phyloP scores from a whole-genome alignment of 2,888 invertebrate genomes.

The Platycheirus rosarum region DNA sequence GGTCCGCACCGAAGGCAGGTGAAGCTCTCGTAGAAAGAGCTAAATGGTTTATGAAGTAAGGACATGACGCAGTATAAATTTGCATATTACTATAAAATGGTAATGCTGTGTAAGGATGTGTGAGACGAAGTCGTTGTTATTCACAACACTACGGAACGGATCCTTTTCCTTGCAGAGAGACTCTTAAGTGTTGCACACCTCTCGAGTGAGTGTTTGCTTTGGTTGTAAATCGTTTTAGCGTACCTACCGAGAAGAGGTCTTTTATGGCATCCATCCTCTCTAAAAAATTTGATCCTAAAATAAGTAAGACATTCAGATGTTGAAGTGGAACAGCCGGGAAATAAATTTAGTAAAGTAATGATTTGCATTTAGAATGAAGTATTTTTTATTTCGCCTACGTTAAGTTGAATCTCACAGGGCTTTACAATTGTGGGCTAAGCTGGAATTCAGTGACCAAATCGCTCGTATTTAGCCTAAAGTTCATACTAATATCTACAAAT shows the following conservation, averaged over 20 bases:
- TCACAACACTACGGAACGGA: background rate
- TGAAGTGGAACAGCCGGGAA: constrained; percentile 13
- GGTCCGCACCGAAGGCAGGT: background rate
- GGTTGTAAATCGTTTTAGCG: constrained; percentile 18
- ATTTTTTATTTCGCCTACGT: background rate
- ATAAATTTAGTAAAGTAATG: constrained; percentile 17
- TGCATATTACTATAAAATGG: constrained; percentile 43
- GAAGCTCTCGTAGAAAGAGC: constrained; percentile 35
- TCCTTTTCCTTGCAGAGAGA: background rate
- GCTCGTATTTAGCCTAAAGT: no score
- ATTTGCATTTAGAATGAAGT: constrained; percentile 42
- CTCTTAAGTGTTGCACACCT: constrained; percentile 17
- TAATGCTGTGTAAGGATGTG: constrained; percentile 8
- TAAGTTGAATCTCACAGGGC: background rate
- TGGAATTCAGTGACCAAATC: no score
- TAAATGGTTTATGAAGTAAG: constrained; percentile 47
- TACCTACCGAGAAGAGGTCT: background rate
- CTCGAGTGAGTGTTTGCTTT: constrained; percentile 16
- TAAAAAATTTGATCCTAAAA: background rate
- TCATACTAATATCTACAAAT: no score
- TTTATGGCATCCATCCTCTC: background rate
- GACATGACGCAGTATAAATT: constrained; percentile 58
- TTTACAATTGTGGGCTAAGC: no score
- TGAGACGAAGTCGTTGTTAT: constrained; percentile 5
- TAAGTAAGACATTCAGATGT: constrained; percentile 18